Percentiles rank a stretch among this genome's conserved stretches.
These are phyloP conservation scores for Mactra quadrangularis DNA, from an alignment of 1,140 invertebrate species.

Conservation along the genomic window DNA sequence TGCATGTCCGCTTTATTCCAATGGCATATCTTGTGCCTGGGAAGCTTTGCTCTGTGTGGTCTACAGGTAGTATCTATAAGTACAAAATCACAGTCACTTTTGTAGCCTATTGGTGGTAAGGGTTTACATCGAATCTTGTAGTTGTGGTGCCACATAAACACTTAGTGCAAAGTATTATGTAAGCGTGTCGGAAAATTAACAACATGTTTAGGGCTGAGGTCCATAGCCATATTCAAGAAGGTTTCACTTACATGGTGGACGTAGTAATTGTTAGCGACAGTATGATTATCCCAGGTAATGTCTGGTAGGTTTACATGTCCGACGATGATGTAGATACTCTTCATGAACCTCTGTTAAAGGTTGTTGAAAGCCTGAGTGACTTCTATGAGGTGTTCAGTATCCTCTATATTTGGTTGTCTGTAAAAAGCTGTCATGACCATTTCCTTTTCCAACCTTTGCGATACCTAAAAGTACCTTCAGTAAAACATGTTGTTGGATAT, in stretches of 20 bases:
- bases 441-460: not conserved
- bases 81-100: constrained; percentile 5
- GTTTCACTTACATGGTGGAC: not conserved
- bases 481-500: not conserved
- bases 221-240: constrained; percentile 1
- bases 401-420: too few relatives aligned
- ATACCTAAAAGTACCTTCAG: not conserved
- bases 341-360: too few relatives aligned
- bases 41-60: not conserved
- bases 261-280: not conserved
- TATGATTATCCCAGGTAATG: too few relatives aligned
- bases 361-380: too few relatives aligned
- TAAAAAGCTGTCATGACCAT: too few relatives aligned
- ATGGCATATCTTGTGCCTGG: not conserved
- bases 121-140: constrained; percentile 9
- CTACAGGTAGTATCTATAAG: not conserved
- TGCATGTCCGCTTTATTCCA: too few relatives aligned
- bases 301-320: too few relatives aligned
- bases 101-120: not conserved
- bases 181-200: too few relatives aligned
- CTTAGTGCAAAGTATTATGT: not conserved
- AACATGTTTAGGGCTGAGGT: not conserved
- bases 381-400: too few relatives aligned
- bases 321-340: too few relatives aligned
- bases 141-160: constrained; percentile 5